Evolutionary conservation across 2,888 invertebrate species (phyloP).

Genomic region (Muscina levida): DNA sequence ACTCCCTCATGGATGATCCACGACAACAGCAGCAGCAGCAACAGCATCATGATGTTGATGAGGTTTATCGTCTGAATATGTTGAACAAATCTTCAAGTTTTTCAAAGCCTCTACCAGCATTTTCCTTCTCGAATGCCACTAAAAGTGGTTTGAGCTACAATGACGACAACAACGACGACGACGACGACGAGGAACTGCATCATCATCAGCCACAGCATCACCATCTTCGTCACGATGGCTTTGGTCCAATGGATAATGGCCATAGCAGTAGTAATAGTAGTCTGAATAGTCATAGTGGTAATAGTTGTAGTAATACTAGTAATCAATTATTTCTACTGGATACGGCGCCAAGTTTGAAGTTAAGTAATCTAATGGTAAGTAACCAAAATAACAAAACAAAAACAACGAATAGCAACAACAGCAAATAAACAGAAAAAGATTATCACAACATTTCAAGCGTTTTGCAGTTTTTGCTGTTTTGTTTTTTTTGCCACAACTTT

Average conservation of each 20-base stretch:
- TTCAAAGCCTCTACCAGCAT: conserved; percentile 52
- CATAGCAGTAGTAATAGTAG: conserved; percentile 52
- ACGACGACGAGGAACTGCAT: conserved; percentile 67
- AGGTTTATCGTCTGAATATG: conserved; percentile 46
- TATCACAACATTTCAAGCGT: conserved; percentile 41
- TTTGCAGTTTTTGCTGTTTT: conserved; percentile 6
- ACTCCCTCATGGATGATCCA: conserved; percentile 67
- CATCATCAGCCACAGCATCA: conserved; percentile 62
- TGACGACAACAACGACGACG: conserved; percentile 58
- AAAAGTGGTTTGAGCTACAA: conserved; percentile 14
- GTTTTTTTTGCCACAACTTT: no score
- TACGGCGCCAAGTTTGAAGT: conserved; percentile 79
- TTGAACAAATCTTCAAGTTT: conserved; percentile 53
- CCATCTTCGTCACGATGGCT: conserved; percentile 38
- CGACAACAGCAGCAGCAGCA: background rate
- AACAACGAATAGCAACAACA: no score
- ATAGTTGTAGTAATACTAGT: conserved; percentile 57
- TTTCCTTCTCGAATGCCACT: conserved; percentile 29
- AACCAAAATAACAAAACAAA: no score
- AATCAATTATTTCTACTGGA: conserved; percentile 74
- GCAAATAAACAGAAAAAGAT: conserved; percentile 35
- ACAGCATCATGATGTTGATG: conserved; percentile 64
- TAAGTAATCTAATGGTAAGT: conserved; percentile 80
- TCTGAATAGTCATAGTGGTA: conserved; percentile 62
- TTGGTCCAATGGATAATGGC: conserved; percentile 20